phyloP scores from a whole-genome alignment of 2,113 vertebrate species.

The Dryoscopus gambensis region DNA sequence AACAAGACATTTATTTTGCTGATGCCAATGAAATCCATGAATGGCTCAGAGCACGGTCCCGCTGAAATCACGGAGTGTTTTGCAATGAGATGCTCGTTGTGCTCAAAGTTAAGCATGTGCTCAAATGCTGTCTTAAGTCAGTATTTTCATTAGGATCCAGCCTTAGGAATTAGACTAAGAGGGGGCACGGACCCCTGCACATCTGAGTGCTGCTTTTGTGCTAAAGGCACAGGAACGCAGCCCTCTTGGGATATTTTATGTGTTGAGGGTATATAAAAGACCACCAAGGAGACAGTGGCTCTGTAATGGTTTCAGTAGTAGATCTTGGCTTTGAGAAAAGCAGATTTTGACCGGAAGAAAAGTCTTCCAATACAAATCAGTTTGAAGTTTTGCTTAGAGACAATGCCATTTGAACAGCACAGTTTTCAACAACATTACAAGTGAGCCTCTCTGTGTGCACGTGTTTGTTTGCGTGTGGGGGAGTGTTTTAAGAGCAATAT shows the following conservation, averaged over 20 bases:
- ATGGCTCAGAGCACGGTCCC: background rate
- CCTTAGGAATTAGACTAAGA: background rate
- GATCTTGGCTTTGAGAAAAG: background rate
- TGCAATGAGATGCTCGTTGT: background rate
- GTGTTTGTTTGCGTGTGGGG: background rate
- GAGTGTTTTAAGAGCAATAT: background rate
- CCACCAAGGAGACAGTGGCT: background rate
- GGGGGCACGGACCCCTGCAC: background rate
- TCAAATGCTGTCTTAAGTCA: background rate
- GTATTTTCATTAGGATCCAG: background rate
- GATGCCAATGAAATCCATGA: background rate
- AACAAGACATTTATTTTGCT: conserved; percentile 29
- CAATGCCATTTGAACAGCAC: background rate
- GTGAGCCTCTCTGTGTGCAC: background rate
- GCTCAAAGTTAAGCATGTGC: background rate
- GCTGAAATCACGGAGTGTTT: background rate
- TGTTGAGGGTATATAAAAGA: background rate
- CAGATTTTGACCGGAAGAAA: background rate
- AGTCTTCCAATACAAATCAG: background rate
- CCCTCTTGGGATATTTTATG: background rate
- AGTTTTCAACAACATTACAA: background rate
- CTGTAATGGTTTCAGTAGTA: background rate
- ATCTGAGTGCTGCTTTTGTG: background rate
- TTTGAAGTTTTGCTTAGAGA: background rate
- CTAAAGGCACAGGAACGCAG: background rate